Percentiles rank a stretch among this genome's conserved stretches.
phyloP scores from a whole-genome alignment of 2,113 vertebrate genomes.

The Balaeniceps rex region DNA sequence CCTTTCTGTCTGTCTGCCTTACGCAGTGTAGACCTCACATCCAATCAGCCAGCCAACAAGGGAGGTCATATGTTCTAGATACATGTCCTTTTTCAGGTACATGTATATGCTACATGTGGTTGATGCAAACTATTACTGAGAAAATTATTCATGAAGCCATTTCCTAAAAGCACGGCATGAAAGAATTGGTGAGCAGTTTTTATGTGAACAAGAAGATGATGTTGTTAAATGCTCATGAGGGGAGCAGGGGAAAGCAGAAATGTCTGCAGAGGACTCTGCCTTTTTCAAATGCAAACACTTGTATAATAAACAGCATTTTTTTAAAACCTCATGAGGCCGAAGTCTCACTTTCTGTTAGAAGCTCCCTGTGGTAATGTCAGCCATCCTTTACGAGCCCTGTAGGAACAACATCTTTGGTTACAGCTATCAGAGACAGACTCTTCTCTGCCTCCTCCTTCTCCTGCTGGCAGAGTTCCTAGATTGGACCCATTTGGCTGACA shows the following conservation, averaged over 20 bases:
- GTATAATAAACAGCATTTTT: not conserved
- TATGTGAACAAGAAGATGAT: not conserved
- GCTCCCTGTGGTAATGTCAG: not conserved
- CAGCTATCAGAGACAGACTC: not conserved
- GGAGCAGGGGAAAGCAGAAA: not conserved
- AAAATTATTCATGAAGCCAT: not conserved
- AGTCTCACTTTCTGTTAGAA: not conserved
- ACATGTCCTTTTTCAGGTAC: not conserved
- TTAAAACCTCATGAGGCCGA: not conserved
- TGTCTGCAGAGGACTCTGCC: not conserved
- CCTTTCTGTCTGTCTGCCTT: not conserved
- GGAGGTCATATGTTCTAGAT: not conserved
- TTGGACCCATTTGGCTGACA: not conserved
- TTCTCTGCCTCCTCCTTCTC: not conserved
- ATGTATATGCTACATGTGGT: not conserved
- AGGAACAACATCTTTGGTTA: not conserved
- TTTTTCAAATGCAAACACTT: not conserved
- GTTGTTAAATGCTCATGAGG: not conserved
- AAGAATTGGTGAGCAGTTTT: not conserved
- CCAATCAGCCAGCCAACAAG: not conserved
- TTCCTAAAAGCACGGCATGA: not conserved
- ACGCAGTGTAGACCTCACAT: not conserved
- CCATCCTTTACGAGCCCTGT: not conserved
- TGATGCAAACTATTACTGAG: not conserved
- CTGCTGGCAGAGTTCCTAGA: constrained; percentile 10